Evolutionary conservation across 2,888 invertebrate species (phyloP).

Genomic region (Hermaeophaga mercurialis): DNA sequence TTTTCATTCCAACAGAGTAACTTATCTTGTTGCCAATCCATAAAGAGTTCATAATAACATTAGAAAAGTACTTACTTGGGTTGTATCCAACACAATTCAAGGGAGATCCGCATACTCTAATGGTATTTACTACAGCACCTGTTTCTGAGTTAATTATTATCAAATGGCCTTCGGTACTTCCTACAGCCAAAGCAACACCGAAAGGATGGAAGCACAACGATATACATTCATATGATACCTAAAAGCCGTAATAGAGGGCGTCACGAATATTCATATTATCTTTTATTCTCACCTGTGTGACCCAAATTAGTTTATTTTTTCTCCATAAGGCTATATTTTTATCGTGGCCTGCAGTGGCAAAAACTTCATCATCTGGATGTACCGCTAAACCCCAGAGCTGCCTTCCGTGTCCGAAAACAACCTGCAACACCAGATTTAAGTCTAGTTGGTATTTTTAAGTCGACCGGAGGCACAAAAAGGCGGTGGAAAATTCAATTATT

Average conservation of each 20-base stretch:
- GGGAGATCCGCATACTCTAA: slow-evolving; percentile 86
- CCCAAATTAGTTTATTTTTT: slow-evolving; percentile 86
- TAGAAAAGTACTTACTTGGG: slow-evolving; percentile 67
- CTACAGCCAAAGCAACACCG: slow-evolving; percentile 85
- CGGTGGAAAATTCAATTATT: too few species aligned
- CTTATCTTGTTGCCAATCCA: background rate
- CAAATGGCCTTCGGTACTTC: slow-evolving; percentile 88
- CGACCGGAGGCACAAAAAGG: too few species aligned
- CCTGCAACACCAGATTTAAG: slow-evolving; percentile 55
- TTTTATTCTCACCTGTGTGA: slow-evolving; percentile 68
- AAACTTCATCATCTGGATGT: slow-evolving; percentile 89
- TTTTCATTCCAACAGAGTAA: background rate
- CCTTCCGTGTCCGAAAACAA: slow-evolving; percentile 87
- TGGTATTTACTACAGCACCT: slow-evolving; percentile 82
- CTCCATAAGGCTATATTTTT: slow-evolving; percentile 91
- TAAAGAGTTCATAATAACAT: background rate
- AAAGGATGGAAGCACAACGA: slow-evolving; percentile 87
- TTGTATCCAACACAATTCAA: slow-evolving; percentile 86
- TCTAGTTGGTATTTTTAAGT: too few species aligned
- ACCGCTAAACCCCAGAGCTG: slow-evolving; percentile 87
- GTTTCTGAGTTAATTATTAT: slow-evolving; percentile 85
- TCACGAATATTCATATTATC: background rate
- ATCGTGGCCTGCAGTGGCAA: slow-evolving; percentile 91
- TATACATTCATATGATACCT: slow-evolving; percentile 87
- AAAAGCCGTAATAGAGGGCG: slow-evolving; percentile 19